These are phyloP conservation scores for Chelidonichthys spinosus DNA, from an alignment of 2,797 vertebrate genomes.

Conservation along the genomic window DNA sequence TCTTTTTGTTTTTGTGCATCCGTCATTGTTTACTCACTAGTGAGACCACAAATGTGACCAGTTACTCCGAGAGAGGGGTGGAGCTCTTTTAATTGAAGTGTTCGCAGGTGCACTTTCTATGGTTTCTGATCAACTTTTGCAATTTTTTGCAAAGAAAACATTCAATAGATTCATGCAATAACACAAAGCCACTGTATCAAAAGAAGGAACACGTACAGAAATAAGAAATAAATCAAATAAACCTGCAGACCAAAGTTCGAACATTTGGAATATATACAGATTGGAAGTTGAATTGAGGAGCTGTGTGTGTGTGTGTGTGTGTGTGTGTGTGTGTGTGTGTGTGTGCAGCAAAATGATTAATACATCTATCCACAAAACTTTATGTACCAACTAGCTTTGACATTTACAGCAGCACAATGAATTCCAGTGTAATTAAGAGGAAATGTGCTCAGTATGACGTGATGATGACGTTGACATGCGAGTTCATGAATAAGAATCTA, in stretches of 20 bases:
- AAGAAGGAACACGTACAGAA: conserved; percentile 24
- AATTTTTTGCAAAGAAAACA: conserved; percentile 22
- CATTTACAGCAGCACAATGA: conserved; percentile 49
- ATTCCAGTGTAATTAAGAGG: not conserved
- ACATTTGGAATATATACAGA: conserved; percentile 5
- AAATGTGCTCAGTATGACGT: not conserved
- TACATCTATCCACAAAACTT: conserved; percentile 40
- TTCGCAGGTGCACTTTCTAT: not conserved
- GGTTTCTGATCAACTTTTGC: not conserved
- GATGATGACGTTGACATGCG: not conserved
- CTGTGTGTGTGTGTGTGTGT: too few species aligned
- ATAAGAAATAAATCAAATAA: not conserved
- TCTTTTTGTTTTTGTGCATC: not conserved
- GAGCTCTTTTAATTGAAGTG: not conserved
- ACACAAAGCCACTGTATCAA: conserved; percentile 21
- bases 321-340: too few species aligned
- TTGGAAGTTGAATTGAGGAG: too few species aligned
- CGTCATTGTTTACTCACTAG: not conserved
- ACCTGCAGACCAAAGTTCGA: conserved; percentile 17
- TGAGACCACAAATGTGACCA: conserved; percentile 5
- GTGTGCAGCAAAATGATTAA: conserved; percentile 17
- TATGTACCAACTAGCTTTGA: conserved; percentile 8
- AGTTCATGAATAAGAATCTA: not conserved
- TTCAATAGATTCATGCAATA: conserved; percentile 25
- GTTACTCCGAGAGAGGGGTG: not conserved